Percentiles rank a stretch among this genome's conserved stretches.
Evolutionary conservation across 2,113 vertebrate species (phyloP).

Genomic region (Perca schrenkii): DNA sequence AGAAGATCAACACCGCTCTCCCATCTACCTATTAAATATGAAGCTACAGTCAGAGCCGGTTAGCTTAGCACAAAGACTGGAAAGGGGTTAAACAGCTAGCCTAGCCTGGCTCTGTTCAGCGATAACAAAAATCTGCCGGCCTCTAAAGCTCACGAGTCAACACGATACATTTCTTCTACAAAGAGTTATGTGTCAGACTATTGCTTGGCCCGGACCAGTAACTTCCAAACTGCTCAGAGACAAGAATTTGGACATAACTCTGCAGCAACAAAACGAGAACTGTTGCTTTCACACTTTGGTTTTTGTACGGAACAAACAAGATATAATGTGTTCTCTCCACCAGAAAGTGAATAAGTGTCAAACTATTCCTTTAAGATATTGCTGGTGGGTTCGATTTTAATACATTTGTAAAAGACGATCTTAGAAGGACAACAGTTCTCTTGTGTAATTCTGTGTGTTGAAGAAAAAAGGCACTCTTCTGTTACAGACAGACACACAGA

Average conservation of each 20-base stretch:
- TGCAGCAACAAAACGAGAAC: background rate
- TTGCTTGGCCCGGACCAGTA: background rate
- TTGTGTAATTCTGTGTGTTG: background rate
- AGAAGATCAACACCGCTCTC: background rate
- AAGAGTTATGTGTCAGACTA: no score
- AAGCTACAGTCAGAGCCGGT: background rate
- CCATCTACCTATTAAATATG: background rate
- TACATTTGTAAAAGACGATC: background rate
- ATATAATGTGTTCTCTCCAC: background rate
- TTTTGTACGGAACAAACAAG: background rate
- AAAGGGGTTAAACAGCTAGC: background rate
- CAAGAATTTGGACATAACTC: background rate
- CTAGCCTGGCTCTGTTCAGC: background rate
- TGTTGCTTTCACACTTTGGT: background rate
- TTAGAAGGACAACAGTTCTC: background rate
- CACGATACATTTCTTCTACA: background rate
- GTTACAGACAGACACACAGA: background rate
- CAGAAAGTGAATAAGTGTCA: background rate
- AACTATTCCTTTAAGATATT: constrained; percentile 19
- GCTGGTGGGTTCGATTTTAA: constrained; percentile 17
- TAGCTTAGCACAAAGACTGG: background rate
- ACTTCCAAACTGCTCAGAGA: background rate
- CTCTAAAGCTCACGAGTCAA: background rate
- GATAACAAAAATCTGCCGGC: background rate
- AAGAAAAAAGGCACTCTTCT: background rate